Evolutionary conservation across 2,113 vertebrate genomes (phyloP).

Genomic region (Phaethon lepturus): DNA sequence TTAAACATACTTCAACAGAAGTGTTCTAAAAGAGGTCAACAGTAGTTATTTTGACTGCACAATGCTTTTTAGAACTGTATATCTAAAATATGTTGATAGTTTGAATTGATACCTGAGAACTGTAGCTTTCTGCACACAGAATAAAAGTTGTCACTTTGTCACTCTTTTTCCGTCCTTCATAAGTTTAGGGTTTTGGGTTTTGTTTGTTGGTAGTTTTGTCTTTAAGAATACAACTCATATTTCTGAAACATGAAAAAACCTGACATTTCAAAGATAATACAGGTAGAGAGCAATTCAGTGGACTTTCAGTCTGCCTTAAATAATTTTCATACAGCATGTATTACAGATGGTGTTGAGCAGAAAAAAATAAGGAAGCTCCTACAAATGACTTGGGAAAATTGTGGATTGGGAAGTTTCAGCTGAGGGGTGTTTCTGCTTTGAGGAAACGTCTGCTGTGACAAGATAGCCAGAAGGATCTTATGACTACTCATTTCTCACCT

Average conservation of each 20-base stretch:
- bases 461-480: neutral
- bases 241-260: neutral
- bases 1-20: neutral
- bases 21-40: neutral
- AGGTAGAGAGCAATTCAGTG: neutral
- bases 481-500: neutral
- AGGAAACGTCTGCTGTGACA: neutral
- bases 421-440: neutral
- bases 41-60: neutral
- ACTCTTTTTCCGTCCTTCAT: neutral
- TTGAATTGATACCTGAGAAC: neutral
- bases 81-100: neutral
- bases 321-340: neutral
- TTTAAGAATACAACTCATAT: neutral
- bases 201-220: neutral
- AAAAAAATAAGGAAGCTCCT: neutral
- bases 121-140: neutral
- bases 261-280: neutral
- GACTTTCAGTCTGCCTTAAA: neutral
- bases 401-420: neutral
- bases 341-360: neutral
- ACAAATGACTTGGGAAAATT: neutral
- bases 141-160: neutral
- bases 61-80: neutral
- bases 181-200: neutral